phyloP scores from a whole-genome alignment of 2,113 vertebrate genomes.

The Misgurnus mizolepis region DNA sequence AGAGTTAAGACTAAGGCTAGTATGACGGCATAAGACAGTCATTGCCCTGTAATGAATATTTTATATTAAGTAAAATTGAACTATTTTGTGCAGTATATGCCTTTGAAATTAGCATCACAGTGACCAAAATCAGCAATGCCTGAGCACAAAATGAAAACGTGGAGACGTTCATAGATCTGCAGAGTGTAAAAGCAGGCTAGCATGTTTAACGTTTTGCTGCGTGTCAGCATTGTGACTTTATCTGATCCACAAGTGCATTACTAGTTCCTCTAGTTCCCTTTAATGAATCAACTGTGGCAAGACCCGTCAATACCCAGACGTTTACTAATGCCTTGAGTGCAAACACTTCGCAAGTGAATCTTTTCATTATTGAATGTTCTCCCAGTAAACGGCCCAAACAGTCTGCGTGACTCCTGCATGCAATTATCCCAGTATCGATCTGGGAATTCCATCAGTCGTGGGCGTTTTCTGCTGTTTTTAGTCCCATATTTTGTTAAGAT shows the following conservation, averaged over 20 bases:
- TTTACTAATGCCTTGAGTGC: constrained; percentile 68
- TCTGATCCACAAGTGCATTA: constrained; percentile 66
- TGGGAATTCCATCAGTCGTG: constrained; percentile 39
- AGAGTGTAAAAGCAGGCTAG: no score
- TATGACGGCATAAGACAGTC: not conserved
- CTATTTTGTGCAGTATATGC: not conserved
- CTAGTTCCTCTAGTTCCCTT: constrained; percentile 62
- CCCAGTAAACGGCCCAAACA: constrained; percentile 56
- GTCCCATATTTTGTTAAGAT: constrained; percentile 20
- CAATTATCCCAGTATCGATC: constrained; percentile 54
- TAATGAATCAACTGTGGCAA: constrained; percentile 73
- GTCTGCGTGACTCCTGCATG: constrained; percentile 49
- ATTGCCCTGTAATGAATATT: not conserved
- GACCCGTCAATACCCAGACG: constrained; percentile 67
- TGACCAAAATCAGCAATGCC: not conserved
- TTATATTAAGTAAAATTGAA: not conserved
- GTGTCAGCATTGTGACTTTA: constrained; percentile 56
- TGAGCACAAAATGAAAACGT: not conserved
- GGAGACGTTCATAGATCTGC: not conserved
- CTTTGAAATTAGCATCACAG: not conserved
- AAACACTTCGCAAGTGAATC: constrained; percentile 64
- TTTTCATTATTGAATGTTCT: constrained; percentile 64
- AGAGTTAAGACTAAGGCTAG: not conserved
- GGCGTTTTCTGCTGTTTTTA: constrained; percentile 42
- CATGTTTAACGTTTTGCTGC: constrained; percentile 43